Evolutionary conservation across 2,113 vertebrate species (phyloP).

Genomic region (Argyrosomus japonicus): DNA sequence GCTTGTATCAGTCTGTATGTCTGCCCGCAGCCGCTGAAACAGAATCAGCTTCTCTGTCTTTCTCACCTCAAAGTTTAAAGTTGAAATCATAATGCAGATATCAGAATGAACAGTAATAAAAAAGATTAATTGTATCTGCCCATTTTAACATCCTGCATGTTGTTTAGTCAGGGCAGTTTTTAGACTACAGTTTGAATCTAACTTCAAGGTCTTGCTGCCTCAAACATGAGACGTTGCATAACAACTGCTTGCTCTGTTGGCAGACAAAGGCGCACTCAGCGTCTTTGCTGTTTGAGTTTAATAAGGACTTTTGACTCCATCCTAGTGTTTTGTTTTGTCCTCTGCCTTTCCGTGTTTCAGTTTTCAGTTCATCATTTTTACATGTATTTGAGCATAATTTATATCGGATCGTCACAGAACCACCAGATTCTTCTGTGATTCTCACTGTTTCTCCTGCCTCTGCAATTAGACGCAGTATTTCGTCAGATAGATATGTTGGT

Average conservation of each 20-base stretch:
- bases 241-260: constrained; percentile 6
- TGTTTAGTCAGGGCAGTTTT: neutral
- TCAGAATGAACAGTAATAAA: neutral
- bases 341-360: neutral
- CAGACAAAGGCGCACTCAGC: constrained; percentile 6
- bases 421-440: neutral
- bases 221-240: constrained; percentile 12
- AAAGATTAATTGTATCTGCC: no score
- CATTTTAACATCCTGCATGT: neutral
- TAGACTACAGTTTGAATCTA: neutral
- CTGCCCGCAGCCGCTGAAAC: neutral
- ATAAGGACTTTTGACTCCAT: neutral
- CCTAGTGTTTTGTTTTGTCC: neutral
- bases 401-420: neutral
- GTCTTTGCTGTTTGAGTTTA: neutral
- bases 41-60: neutral
- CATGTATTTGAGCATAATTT: neutral
- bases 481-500: neutral
- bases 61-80: neutral
- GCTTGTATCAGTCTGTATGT: neutral
- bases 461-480: neutral
- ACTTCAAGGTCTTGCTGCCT: neutral
- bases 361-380: neutral
- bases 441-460: neutral
- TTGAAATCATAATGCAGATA: neutral